Base-by-base conservation (phyloP, 2,113 vertebrate genomes). In the Phalacrocorax brasilianus region DNA sequence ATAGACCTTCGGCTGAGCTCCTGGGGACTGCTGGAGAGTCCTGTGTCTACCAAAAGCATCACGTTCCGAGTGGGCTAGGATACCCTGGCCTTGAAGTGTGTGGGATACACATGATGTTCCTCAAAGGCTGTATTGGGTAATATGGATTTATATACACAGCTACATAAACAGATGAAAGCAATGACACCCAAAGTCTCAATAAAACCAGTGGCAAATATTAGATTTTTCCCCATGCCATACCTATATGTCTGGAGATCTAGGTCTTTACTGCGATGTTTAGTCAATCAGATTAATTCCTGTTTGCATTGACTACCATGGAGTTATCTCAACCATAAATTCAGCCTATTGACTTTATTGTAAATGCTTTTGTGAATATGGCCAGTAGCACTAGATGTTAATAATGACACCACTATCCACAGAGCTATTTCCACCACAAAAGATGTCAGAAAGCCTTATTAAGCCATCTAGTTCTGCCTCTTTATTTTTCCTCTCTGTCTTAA, bases 381-480 rank as follows among this genome's bases (percentile, higher is more conserved):
- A 45, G 62, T 65, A 88, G 13, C 11, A 76, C 27, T 82, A 72
- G 18, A 49, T 49, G 28, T 65, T 85, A 62, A 71, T 71, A 86
- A 63, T 35, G 32, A 33, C 52, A 53, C 33, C 18, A 45, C 40
- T 76, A 62, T 70, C 70, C 33, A 42, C 19, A 61, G 44, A 91
- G 33, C 15, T 66, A 68, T 91, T 89, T 89, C 62, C 12, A 68
- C 59, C 18, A 40, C 59, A 92, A 75, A 84, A 75, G 20, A 44
- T 72, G 58, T 79, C 87, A 89, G 45, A 91, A 93, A 78, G 9
- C n/a, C 53, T 94, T 88, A 82, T 89, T 85, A 87, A 92, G 33
- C 11, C 30, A 85, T 76, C 45, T 74, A 53, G 33, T 42, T 79
- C 61, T 91, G n/a, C 14, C 49, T 79, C 30, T 79, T 44, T 63